Base-by-base conservation (phyloP, 1,140 invertebrate genomes). In the Stegodyphus mimosarum region DNA sequence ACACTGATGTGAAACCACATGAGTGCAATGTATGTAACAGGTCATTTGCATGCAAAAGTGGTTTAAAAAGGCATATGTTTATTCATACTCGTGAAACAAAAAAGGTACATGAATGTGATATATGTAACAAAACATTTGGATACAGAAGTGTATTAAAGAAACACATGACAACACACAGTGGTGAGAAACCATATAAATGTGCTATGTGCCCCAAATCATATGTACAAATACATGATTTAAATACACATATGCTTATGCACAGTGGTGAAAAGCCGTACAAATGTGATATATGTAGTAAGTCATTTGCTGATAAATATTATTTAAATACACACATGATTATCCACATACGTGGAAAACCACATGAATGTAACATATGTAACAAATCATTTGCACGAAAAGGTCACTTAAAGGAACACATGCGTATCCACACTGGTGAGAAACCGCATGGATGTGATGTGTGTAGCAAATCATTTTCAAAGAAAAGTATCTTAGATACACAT, bases 371-470 rank as follows among this genome's bases (percentile, higher is more conserved):
- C 9, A 15, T 60, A 11, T 60, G 55, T 60, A 9, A 60, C 55
- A 60, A 60, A 4, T 0, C 9, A 60, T 60, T 60, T 60, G 9
- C 55, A 15, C 0, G 15, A 11, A 9, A 60, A 11, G 9, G 15
- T 9, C 9, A 9, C 55, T 15, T 60, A 15, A 60, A 60, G 55
- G 15, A 9, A 15, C 55, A 60, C 55, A 60, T 60, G 55, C 9
- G 9, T 49, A 88, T 91, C 11, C 92, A 92, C 86, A 90, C 90
- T 1, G 91, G 91, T 6, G 90, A 90, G 18, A 89, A 89, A 6
- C 90, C 90, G 18, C 92, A 91, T 64, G 89, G 90, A 81, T 92
- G 92, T 87, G 89, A 90, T 53, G 90, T 89, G 87, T 92, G 92
- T 88, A 91, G 91, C 0, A 89, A 90, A 74, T 88, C 88, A 64